phyloP scores from a whole-genome alignment of 2,888 invertebrate species.

The Phaedon cochleariae region DNA sequence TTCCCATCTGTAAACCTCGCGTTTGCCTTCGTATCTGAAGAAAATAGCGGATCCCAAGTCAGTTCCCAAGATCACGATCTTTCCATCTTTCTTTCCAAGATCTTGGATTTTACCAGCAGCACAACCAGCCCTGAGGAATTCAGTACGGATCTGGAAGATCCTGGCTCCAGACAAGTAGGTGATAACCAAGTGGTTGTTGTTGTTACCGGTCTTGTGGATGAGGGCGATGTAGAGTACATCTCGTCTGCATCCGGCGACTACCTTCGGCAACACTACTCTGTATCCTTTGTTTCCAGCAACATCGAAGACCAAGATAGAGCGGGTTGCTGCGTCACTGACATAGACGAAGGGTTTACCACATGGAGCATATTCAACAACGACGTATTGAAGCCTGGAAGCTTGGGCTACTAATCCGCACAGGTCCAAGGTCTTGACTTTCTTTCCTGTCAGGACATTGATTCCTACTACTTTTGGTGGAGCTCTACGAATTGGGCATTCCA shows the following conservation, averaged over 20 bases:
- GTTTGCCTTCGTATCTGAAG: constrained; percentile 69
- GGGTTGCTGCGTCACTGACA: constrained; percentile 63
- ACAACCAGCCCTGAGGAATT: constrained; percentile 68
- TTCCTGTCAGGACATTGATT: constrained; percentile 66
- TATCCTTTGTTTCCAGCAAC: constrained; percentile 64
- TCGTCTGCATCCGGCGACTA: constrained; percentile 62
- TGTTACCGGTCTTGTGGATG: constrained; percentile 65
- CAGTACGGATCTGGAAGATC: constrained; percentile 72
- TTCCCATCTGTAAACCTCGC: constrained; percentile 70
- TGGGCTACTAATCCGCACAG: constrained; percentile 25
- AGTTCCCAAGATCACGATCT: constrained; percentile 70
- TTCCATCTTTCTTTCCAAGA: constrained; percentile 67
- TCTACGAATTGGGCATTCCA: constrained; percentile 67
- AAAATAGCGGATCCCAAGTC: constrained; percentile 68
- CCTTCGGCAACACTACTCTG: constrained; percentile 67
- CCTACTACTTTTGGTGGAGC: constrained; percentile 71
- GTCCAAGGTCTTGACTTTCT: constrained; percentile 68
- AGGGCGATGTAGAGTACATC: constrained; percentile 75
- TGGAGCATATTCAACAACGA: constrained; percentile 67
- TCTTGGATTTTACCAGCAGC: constrained; percentile 65
- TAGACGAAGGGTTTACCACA: constrained; percentile 64
- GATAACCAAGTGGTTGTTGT: constrained; percentile 68
- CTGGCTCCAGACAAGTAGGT: constrained; percentile 71
- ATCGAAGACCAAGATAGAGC: constrained; percentile 66
- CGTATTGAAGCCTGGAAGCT: constrained; percentile 62